A percentile compares a stretch with the other conserved stretches of the same genome.
phyloP scores from a whole-genome alignment of 1,140 invertebrate genomes.

The Brachionus sp. region DNA sequence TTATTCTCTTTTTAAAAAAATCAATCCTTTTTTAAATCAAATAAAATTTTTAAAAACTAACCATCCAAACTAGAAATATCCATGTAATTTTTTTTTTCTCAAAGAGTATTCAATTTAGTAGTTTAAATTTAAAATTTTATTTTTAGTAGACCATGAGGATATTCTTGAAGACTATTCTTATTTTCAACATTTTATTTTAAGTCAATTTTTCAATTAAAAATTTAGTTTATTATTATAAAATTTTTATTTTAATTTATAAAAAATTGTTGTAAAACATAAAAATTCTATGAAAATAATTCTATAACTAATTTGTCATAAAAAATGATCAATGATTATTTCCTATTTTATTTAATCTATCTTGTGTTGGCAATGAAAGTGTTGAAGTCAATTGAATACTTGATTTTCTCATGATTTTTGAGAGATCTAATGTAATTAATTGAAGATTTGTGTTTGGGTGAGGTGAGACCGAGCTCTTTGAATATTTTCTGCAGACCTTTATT shows the following conservation, averaged over 20 bases:
- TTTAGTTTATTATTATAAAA: too few relatives aligned
- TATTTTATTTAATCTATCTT: not conserved
- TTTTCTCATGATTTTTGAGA: conserved; percentile 49
- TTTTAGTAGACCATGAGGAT: too few relatives aligned
- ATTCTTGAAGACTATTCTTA: too few relatives aligned
- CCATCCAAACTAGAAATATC: not conserved
- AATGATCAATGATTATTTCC: not conserved
- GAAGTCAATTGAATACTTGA: conserved; percentile 53
- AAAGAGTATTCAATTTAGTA: not conserved
- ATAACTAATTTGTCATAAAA: not conserved
- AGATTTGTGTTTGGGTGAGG: conserved; percentile 50
- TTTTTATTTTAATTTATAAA: not conserved
- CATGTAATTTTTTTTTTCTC: not conserved
- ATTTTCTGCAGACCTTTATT: conserved; percentile 50
- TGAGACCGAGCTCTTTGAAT: conserved; percentile 48
- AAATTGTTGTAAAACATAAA: too few relatives aligned
- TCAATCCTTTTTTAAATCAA: not conserved
- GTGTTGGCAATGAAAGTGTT: conserved; percentile 23
- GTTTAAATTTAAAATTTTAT: not conserved
- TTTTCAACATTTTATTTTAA: too few relatives aligned
- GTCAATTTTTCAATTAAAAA: too few relatives aligned
- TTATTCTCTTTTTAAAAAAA: not conserved
- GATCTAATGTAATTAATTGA: conserved; percentile 54
- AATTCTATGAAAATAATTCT: not conserved
- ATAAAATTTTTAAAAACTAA: not conserved